Conservation (phyloP, 2,113 vertebrate species). For the Oncorhynchus masou region DNA sequence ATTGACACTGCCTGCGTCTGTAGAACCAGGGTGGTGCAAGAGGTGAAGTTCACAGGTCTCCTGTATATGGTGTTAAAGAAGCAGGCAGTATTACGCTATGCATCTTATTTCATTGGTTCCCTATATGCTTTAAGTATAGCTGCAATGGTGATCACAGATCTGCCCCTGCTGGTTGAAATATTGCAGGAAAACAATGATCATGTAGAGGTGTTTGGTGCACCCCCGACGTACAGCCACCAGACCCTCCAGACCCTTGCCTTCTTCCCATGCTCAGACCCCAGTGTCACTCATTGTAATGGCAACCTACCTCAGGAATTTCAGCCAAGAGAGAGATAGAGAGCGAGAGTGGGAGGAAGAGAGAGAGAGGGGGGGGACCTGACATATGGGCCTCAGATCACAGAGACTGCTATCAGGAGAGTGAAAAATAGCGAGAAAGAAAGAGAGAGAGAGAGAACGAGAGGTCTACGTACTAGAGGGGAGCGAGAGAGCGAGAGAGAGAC, state of each 20-base stretch:
- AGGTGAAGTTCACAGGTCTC: not conserved
- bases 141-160: not conserved
- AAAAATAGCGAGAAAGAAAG: constrained; percentile 15
- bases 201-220: constrained; percentile 40
- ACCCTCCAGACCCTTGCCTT: constrained; percentile 55
- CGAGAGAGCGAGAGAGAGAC: constrained; percentile 8
- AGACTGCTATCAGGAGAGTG: not conserved
- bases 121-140: not conserved
- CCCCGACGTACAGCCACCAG: constrained; percentile 53
- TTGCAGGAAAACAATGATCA: constrained; percentile 48
- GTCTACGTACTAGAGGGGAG: constrained; percentile 1
- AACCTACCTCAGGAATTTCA: constrained; percentile 73
- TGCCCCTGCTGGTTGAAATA: constrained; percentile 21
- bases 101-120: too few relatives aligned
- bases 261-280: constrained; percentile 31
- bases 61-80: too few relatives aligned
- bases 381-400: constrained; percentile 23
- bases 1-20: not conserved
- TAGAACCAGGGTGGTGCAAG: not conserved
- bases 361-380: constrained; percentile 14
- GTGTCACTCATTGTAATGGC: constrained; percentile 66
- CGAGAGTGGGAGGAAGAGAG: constrained; percentile 25
- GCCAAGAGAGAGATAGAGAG: constrained; percentile 18
- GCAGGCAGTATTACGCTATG: too few relatives aligned
- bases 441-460: constrained; percentile 17